Evolutionary conservation across 2,113 vertebrate genomes (phyloP).

Genomic region (Dendrocopos noguchii): DNA sequence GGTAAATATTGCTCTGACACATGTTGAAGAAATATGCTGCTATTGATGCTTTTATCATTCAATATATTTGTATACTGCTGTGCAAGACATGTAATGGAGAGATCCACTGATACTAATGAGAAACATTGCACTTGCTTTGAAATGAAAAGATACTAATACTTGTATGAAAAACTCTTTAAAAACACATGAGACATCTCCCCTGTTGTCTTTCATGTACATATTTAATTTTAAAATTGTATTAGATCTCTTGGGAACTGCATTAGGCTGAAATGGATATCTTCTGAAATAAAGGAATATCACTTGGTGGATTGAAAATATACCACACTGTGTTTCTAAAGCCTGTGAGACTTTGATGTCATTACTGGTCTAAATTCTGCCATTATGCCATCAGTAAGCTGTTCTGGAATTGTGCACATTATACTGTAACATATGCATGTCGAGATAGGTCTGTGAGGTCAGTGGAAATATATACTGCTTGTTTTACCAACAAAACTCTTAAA

Average conservation of each 20-base stretch:
- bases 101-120: neutral
- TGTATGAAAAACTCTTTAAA: too few relatives aligned
- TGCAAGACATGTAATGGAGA: neutral
- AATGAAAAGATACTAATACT: neutral
- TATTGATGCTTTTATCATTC: neutral
- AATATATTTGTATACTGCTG: neutral
- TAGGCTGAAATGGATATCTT: neutral
- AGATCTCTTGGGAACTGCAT: neutral
- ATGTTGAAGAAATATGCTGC: neutral
- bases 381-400: conserved; percentile 34
- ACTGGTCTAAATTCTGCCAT: conserved; percentile 44
- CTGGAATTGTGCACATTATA: neutral
- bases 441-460: conserved; percentile 27
- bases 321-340: conserved; percentile 43
- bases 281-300: neutral
- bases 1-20: neutral
- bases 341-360: conserved; percentile 12
- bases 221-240: neutral
- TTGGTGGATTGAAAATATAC: neutral
- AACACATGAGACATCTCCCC: neutral
- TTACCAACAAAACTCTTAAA: conserved; percentile 22
- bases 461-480: neutral
- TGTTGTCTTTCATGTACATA: neutral
- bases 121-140: conserved; percentile 6
- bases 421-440: neutral